These are phyloP conservation scores for Chlorospingus flavigularis DNA, from an alignment of 2,797 vertebrate genomes.

Conservation along the genomic window DNA sequence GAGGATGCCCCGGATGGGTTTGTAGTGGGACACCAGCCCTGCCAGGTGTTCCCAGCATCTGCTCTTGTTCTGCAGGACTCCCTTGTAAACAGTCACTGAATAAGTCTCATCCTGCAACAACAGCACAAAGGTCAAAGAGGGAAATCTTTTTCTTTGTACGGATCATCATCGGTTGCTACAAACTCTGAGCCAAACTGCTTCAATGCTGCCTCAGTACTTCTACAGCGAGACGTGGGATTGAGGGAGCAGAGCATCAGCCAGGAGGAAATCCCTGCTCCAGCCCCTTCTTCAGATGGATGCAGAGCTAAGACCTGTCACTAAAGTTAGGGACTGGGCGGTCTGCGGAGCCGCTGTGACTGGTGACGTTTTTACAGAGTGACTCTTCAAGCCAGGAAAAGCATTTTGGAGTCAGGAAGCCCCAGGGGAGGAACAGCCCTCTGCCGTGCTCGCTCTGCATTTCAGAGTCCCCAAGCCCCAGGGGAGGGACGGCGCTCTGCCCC, in stretches of 20 bases:
- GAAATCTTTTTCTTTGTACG: not conserved
- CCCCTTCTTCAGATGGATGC: not conserved
- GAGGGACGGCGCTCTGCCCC: not conserved
- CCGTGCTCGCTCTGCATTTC: not conserved
- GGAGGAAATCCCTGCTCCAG: not conserved
- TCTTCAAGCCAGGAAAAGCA: not conserved
- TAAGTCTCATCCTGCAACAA: constrained; percentile 81
- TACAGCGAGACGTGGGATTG: fast-evolving
- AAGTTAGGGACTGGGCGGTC: not conserved
- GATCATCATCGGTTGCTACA: not conserved
- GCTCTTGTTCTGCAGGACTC: constrained; percentile 4
- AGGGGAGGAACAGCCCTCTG: not conserved
- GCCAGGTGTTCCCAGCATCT: constrained; percentile 83
- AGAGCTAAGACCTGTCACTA: not conserved
- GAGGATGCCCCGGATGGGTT: constrained; percentile 84
- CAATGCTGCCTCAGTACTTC: not conserved
- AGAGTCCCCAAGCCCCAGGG: not conserved
- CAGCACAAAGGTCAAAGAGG: not conserved
- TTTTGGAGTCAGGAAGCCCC: not conserved
- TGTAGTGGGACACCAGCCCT: constrained; percentile 86
- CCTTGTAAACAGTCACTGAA: constrained; percentile 81
- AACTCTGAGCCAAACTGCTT: not conserved
- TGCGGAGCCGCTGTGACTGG: not conserved
- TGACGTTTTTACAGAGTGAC: not conserved
- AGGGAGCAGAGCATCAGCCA: not conserved